phyloP scores from a whole-genome alignment of 2,888 invertebrate species.

The Venusia cambrica region DNA sequence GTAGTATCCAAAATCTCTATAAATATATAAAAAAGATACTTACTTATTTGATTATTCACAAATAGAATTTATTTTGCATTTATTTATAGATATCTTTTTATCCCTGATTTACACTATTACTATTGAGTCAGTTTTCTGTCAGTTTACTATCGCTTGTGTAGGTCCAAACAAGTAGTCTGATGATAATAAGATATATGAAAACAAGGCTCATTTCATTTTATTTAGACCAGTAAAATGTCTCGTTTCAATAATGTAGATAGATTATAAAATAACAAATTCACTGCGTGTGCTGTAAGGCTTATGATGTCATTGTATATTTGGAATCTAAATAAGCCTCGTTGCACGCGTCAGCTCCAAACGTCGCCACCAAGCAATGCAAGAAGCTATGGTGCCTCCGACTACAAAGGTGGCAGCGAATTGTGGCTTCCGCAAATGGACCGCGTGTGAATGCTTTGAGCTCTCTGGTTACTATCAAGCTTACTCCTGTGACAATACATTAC shows the following conservation, averaged over 20 bases:
- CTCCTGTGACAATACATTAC: slow-evolving; percentile 18
- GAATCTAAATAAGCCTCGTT: slow-evolving; percentile 23
- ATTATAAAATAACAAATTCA: slow-evolving; percentile 47
- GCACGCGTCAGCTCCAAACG: no score
- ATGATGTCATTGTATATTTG: slow-evolving; percentile 39
- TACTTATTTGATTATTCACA: slow-evolving; percentile 12
- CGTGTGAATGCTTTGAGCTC: no score
- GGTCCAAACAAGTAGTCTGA: slow-evolving; percentile 22
- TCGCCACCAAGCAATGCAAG: no score
- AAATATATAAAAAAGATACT: slow-evolving; percentile 3
- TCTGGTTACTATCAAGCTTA: slow-evolving; percentile 12
- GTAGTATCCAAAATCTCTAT: slow-evolving; percentile 42
- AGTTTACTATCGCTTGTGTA: slow-evolving; percentile 18
- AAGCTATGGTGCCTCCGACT: no score
- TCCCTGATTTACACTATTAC: slow-evolving; percentile 14
- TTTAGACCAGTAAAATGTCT: no score
- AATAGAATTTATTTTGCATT: slow-evolving; percentile 27
- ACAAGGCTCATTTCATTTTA: no score
- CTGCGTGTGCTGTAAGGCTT: slow-evolving; percentile 35
- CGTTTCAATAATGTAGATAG: slow-evolving; percentile 43
- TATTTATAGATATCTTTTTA: slow-evolving; percentile 30
- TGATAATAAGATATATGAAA: slow-evolving; percentile 12
- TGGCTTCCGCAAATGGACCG: no score
- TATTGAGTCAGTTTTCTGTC: slow-evolving; percentile 13
- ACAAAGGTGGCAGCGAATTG: no score